Percentiles rank a stretch among this genome's conserved stretches.
Conservation (phyloP, 2,113 vertebrate species). For the Polyodon spathula region DNA sequence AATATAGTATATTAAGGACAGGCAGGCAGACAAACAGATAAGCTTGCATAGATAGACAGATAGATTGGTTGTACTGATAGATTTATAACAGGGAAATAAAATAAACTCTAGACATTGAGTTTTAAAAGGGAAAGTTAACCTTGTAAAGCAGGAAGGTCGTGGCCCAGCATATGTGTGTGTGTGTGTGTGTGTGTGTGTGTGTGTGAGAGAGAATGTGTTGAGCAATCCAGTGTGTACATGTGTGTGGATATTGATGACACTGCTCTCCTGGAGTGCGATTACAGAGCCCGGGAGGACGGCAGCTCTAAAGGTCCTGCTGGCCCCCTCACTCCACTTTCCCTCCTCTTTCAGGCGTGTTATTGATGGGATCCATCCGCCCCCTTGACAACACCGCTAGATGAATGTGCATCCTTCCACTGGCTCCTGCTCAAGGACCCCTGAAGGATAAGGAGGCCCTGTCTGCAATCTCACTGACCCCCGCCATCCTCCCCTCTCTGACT, state of each 20-base stretch:
- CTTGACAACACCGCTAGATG: constrained; percentile 56
- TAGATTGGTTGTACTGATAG: no score
- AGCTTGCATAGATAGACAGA: no score
- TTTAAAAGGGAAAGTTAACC: no score
- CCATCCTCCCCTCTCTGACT: constrained; percentile 2
- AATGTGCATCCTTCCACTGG: constrained; percentile 59
- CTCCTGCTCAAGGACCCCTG: constrained; percentile 57
- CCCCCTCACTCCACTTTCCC: constrained; percentile 13
- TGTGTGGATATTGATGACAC: constrained; percentile 58
- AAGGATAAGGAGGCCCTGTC: constrained; percentile 53
- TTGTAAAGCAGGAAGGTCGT: no score
- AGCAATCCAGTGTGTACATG: background rate
- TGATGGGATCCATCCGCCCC: constrained; percentile 48
- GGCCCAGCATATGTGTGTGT: background rate
- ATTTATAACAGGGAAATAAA: no score
- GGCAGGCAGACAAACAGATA: no score
- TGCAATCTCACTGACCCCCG: constrained; percentile 29
- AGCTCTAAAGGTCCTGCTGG: constrained; percentile 37
- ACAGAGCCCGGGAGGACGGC: constrained; percentile 24
- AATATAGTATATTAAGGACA: no score
- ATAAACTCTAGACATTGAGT: no score
- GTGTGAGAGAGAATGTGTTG: constrained; percentile 9
- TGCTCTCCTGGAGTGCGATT: constrained; percentile 54
- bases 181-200: constrained; percentile 4
- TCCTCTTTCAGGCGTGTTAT: background rate